These are phyloP conservation scores for Hystrix brachyura DNA, from an alignment of 2,113 vertebrate species.

Conservation along the genomic window DNA sequence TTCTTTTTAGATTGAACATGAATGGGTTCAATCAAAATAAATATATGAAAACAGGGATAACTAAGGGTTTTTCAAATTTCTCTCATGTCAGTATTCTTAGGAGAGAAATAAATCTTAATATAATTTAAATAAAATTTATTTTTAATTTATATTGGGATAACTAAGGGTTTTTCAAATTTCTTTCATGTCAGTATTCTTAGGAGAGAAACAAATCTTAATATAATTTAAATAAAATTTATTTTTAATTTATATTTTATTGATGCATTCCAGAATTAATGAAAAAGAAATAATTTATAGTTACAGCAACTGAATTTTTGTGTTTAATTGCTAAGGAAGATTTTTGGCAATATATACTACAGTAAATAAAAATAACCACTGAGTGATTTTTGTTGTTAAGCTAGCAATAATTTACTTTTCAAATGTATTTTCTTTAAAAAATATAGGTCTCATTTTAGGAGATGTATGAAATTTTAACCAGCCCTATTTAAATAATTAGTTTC, in stretches of 20 bases:
- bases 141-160: background rate
- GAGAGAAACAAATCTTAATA: background rate
- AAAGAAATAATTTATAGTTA: background rate
- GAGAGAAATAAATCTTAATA: background rate
- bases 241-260: background rate
- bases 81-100: conserved; percentile 8
- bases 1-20: conserved; percentile 28
- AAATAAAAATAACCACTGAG: conserved; percentile 8
- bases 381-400: conserved; percentile 30
- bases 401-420: conserved; percentile 54
- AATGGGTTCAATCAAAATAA: background rate
- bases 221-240: conserved; percentile 8
- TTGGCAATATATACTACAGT: background rate
- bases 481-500: conserved; percentile 74
- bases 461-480: conserved; percentile 54
- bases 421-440: conserved; percentile 51
- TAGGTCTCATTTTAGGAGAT: background rate
- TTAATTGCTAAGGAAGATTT: conserved; percentile 12
- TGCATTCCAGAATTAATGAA: background rate
- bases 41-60: conserved; percentile 30
- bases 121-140: conserved; percentile 8
- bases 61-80: background rate
- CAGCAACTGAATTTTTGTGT: background rate
- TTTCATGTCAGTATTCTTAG: conserved; percentile 9
- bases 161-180: background rate